Evolutionary conservation across 2,113 vertebrate genomes (phyloP).

Genomic region (Cisticola juncidis): DNA sequence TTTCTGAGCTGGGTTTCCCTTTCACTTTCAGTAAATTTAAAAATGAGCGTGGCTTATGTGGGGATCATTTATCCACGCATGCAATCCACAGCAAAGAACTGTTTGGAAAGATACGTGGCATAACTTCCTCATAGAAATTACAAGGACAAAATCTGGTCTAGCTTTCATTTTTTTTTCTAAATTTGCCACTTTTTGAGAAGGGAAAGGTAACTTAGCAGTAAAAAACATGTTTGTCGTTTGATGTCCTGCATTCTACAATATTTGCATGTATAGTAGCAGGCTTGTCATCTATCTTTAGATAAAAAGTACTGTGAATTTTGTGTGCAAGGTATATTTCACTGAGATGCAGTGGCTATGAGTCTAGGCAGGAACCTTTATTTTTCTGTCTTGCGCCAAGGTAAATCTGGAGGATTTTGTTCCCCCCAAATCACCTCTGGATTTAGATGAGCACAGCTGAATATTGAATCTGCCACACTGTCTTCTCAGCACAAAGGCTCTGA

Average conservation of each 20-base stretch:
- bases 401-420: not conserved
- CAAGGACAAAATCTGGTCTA: not conserved
- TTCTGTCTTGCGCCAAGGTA: not conserved
- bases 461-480: not conserved
- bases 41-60: not conserved
- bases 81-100: not conserved
- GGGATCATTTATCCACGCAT: not conserved
- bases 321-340: not conserved
- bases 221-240: not conserved
- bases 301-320: not conserved
- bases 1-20: not conserved
- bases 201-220: not conserved
- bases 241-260: not conserved
- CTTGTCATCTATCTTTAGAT: not conserved
- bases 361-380: not conserved
- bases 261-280: not conserved
- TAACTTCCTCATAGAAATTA: not conserved
- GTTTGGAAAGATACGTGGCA: not conserved
- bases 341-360: not conserved
- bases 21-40: not conserved
- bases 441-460: not conserved
- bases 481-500: constrained; percentile 34
- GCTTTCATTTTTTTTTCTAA: not conserved
- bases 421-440: not conserved
- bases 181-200: not conserved